These are phyloP conservation scores for Hiodon alosoides DNA, from an alignment of 2,113 vertebrate genomes.

Conservation along the genomic window DNA sequence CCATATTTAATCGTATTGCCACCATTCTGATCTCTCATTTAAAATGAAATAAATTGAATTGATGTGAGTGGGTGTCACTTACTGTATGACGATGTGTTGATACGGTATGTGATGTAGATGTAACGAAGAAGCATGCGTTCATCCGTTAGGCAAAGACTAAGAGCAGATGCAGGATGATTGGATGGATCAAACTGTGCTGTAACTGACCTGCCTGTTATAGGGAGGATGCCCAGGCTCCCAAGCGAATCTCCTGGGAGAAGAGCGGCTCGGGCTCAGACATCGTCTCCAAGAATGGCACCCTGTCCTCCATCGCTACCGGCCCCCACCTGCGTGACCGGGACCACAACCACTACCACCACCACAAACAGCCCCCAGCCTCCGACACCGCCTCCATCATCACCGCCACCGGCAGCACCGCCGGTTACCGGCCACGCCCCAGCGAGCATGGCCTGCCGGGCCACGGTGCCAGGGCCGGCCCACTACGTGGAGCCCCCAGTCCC, in stretches of 20 bases:
- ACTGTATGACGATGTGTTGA: no score
- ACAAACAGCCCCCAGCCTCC: slow-evolving; percentile 51
- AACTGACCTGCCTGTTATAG: slow-evolving; percentile 45
- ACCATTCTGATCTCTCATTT: no score
- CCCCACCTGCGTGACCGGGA: slow-evolving; percentile 51
- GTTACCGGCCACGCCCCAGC: slow-evolving; percentile 48
- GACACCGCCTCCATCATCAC: slow-evolving; percentile 72
- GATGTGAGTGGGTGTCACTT: background rate
- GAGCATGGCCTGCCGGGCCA: slow-evolving; percentile 48
- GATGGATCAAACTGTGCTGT: background rate
- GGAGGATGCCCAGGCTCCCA: slow-evolving; percentile 81
- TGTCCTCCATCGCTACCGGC: slow-evolving; percentile 76
- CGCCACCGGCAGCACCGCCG: slow-evolving; percentile 56
- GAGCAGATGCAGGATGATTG: background rate
- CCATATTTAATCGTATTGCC: background rate
- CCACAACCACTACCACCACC: slow-evolving; percentile 28
- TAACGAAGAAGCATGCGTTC: no score
- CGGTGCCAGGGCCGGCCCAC: slow-evolving; percentile 51
- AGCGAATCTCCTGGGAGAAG: slow-evolving; percentile 78
- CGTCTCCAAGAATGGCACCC: slow-evolving; percentile 81
- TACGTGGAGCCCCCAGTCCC: slow-evolving; percentile 23
- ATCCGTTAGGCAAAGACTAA: no score
- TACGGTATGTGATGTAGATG: no score
- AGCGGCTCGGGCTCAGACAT: slow-evolving; percentile 71
- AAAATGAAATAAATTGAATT: no score